Base-by-base conservation (phyloP, 2,797 vertebrate species). In the Hydrolagus colliei region DNA sequence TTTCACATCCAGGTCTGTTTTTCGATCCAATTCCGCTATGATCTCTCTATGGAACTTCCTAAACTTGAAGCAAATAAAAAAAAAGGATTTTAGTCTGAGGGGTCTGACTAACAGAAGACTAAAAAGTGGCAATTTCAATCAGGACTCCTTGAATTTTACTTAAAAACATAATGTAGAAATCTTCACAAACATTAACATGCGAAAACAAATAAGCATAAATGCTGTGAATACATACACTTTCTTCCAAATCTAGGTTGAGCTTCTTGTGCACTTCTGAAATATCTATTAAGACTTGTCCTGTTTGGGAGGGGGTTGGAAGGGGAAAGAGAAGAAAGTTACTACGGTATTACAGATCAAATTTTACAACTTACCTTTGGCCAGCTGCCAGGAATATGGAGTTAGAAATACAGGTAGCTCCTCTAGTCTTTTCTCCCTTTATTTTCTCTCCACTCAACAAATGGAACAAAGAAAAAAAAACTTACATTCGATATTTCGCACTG, bases 1-100 rank as follows among this genome's bases (percentile, higher is more conserved):
- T 89, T 99, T 99, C 41, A 98, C 95, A 87, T 99, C 98, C 91
- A 97, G 95, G 32, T 99, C 98, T 0, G 96, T 98, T 92, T 99
- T 99, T 94, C 93, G 97, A 91, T 99, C 97, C 91, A 99, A 92
- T 90, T 99, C 98, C 10, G 89, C 87, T 86, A 98, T 94, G 86
- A 99, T 95, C 35, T 98, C 98, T 90, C 91, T 94, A 89, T 98
- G 97, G 89, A 99, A 99, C 89, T 91, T 95, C 92, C 95, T 98
- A 88, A 98, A 95, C 98, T 99, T 92, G 27, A 84, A 84, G 79
- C 18, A 20, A 13, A 52, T 27, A 52, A 41, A 61, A 84, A 84
- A 84, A 41, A 52, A 20, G n/a, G 4, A 1, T 82, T 82, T 84
- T 41, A 84, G 52, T 52, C 16, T 68, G 65, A 84, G 2, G 41